Evolutionary conservation across 2,113 vertebrate genomes (phyloP), one percentile per base, ranked within the genome.

Genomic region (Takifugu flavidus): DNA sequence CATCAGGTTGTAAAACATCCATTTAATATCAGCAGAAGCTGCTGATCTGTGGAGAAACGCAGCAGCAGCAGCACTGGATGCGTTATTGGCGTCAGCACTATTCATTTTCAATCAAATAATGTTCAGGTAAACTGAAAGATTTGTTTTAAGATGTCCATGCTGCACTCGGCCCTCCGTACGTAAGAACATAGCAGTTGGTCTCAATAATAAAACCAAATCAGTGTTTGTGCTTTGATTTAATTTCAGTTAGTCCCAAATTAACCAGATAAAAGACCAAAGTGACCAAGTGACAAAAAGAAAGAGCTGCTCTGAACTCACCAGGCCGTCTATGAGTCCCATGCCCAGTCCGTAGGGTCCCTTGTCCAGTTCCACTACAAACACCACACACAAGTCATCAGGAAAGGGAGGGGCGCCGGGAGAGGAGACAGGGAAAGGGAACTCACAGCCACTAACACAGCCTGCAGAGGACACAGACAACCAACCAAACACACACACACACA

Each of bases 281-380:
- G 25, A 15, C 15, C 1, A 2, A 34, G 6, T 49, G 25, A 64
- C 5, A 6, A 50, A 13, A 47, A 5, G 20, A 49, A 2, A 51
- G 25, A 52, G 10, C 2, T 34, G 10, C 28, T 2, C 5, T 27
- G 4, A 5, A 89, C 96, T 96, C 83, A 98, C 96, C 93, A 96
- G 84, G 20, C 96, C 96, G 0, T 98, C 95, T 0, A 98, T 96
- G 67, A 98, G 93, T 81, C 96, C 96, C 95, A 98, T 97, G 5
- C 96, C 96, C 67, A 98, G 91, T 75, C 96, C 96, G 0, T 91
- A 91, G 27, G 95, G 94, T 70, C 96, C 95, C 39, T 95, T 93
- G 82, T 95, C 93, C 86, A 98, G 90, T 83, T 98, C 96, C 91
- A 98, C 95, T 91, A 92, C 89, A 56, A 96, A 96, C 77, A 95